phyloP scores from a whole-genome alignment of 2,113 vertebrate species.

The Ursus arctos region DNA sequence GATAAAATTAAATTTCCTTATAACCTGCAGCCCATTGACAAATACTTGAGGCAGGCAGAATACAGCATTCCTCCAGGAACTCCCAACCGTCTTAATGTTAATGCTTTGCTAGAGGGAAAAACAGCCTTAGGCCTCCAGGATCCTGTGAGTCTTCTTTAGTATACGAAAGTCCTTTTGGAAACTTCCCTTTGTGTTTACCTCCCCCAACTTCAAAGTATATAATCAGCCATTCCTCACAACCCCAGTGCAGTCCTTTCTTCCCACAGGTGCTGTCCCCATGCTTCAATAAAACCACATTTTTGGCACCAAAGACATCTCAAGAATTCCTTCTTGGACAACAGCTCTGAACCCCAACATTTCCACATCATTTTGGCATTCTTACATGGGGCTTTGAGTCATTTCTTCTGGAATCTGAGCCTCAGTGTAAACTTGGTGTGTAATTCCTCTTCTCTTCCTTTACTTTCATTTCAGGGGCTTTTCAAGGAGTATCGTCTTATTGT shows the following conservation, averaged over 20 bases:
- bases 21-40: neutral
- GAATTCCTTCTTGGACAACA: neutral
- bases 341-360: neutral
- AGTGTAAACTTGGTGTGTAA: neutral
- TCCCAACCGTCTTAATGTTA: neutral
- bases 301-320: neutral
- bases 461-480: neutral
- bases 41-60: neutral
- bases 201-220: neutral
- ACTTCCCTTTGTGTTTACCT: neutral
- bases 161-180: neutral
- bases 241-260: neutral
- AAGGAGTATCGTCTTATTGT: neutral
- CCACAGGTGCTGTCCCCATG: neutral
- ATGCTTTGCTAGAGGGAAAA: neutral
- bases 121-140: neutral
- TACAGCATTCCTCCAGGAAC: neutral
- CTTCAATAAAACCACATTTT: neutral
- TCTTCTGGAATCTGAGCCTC: neutral
- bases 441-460: neutral
- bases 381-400: neutral
- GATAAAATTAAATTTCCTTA: neutral
- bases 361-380: neutral
- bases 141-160: neutral
- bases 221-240: neutral